A percentile compares a stretch with the other conserved stretches of the same genome.
Conservation (phyloP, 2,888 invertebrate genomes). For the Tipula lateralis region DNA sequence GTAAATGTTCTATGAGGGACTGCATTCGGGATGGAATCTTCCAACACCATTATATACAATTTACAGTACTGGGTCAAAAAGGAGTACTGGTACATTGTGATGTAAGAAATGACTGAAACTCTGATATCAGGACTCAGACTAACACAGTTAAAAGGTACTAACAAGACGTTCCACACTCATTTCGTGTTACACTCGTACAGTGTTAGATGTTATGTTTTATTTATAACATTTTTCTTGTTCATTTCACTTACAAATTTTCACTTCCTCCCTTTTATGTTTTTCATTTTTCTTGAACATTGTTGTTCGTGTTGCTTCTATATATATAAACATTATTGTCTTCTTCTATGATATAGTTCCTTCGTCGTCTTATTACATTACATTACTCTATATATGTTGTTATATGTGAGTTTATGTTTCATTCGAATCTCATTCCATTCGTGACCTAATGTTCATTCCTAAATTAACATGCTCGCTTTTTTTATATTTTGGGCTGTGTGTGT, state of each 20-base stretch:
- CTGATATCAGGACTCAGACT: no score
- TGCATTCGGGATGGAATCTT: no score
- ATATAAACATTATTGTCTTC: background rate
- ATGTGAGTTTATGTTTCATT: background rate
- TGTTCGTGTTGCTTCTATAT: background rate
- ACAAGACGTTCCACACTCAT: background rate
- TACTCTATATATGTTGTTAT: background rate
- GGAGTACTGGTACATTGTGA: no score
- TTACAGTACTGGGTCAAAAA: no score
- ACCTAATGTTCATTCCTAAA: background rate
- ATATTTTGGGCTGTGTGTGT: background rate
- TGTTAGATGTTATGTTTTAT: background rate
- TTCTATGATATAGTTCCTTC: background rate
- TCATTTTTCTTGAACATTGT: background rate
- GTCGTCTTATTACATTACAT: background rate
- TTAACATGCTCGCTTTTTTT: background rate
- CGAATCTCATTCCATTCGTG: background rate
- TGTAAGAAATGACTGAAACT: no score
- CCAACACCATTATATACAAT: no score
- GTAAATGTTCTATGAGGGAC: no score
- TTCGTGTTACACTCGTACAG: background rate
- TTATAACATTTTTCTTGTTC: background rate
- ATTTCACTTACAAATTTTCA: conserved; percentile 19
- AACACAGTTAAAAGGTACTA: background rate
- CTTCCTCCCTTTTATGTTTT: background rate